A percentile compares a stretch with the other conserved stretches of the same genome.
phyloP scores from a whole-genome alignment of 1,140 invertebrate species.

The Bilobella aurantiaca region DNA sequence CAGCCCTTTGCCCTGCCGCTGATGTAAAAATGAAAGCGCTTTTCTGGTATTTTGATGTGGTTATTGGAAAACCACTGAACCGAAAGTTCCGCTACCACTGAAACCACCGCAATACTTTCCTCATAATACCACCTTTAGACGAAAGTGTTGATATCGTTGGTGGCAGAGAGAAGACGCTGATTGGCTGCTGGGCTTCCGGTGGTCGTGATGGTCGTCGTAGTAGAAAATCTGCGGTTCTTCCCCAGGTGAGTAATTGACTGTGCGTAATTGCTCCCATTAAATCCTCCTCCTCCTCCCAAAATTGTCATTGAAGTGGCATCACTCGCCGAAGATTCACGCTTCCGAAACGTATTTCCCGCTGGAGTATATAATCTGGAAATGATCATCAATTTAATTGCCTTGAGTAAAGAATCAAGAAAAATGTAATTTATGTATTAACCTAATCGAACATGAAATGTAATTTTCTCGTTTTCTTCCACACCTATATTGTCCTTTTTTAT shows the following conservation, averaged over 20 bases:
- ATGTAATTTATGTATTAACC: no score
- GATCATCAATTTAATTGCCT: constrained; percentile 1
- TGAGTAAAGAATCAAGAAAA: no score
- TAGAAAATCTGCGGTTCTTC: background rate
- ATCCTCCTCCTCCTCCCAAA: background rate
- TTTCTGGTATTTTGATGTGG: no score
- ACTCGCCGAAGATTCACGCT: constrained; percentile 25
- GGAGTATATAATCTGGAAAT: constrained; percentile 19
- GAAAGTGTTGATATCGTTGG: background rate
- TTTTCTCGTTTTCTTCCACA: no score
- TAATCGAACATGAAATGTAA: no score
- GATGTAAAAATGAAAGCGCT: no score
- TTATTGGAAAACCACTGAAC: no score
- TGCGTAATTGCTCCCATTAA: background rate
- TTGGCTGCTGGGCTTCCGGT: background rate
- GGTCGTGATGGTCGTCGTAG: background rate
- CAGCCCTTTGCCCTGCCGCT: no score
- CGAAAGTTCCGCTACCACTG: no score
- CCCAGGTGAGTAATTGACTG: background rate
- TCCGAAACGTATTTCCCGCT: constrained; percentile 7
- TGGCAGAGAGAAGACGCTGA: background rate
- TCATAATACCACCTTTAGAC: background rate
- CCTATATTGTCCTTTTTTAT: no score
- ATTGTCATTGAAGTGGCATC: constrained; percentile 20
- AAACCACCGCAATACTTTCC: background rate